Percentiles rank a stretch among this genome's conserved stretches.
These are phyloP conservation scores for Lypha dubia DNA, from an alignment of 2,888 invertebrate species.

Conservation along the genomic window DNA sequence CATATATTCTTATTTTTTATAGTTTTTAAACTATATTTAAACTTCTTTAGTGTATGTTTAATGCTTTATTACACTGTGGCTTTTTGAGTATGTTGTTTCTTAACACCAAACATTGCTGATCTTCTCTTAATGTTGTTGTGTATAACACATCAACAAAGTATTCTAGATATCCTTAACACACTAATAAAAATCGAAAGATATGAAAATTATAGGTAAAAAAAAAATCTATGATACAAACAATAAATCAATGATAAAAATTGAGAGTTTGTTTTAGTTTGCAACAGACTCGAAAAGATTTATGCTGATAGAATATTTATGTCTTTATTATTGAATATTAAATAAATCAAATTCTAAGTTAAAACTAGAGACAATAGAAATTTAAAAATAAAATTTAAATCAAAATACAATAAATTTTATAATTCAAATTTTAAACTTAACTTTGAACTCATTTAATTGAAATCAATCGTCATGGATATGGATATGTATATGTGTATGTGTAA, in stretches of 20 bases:
- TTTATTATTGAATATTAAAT: conserved; percentile 33
- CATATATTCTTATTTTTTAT: not conserved
- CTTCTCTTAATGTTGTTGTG: not conserved
- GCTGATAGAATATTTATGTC: conserved; percentile 7
- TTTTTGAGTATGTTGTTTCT: not conserved
- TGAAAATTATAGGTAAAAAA: conserved; percentile 5
- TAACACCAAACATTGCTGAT: too few species aligned
- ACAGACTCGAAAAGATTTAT: conserved; percentile 28
- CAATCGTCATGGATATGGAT: not conserved
- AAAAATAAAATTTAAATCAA: not conserved
- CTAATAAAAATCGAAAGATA: conserved; percentile 10
- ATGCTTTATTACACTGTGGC: too few species aligned
- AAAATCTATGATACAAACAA: conserved; percentile 13
- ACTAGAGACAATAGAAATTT: not conserved
- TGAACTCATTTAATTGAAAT: not conserved
- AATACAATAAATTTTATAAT: not conserved
- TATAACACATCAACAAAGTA: too few species aligned
- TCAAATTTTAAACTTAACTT: not conserved
- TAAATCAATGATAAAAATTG: conserved; percentile 19
- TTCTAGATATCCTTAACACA: not conserved
- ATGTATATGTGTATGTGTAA: too few species aligned
- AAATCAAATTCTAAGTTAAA: conserved; percentile 7
- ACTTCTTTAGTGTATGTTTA: not conserved
- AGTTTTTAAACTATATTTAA: not conserved
- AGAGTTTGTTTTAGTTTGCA: not conserved